Conservation (phyloP, 1,140 invertebrate species). For the Meloidogyne hapla region DNA sequence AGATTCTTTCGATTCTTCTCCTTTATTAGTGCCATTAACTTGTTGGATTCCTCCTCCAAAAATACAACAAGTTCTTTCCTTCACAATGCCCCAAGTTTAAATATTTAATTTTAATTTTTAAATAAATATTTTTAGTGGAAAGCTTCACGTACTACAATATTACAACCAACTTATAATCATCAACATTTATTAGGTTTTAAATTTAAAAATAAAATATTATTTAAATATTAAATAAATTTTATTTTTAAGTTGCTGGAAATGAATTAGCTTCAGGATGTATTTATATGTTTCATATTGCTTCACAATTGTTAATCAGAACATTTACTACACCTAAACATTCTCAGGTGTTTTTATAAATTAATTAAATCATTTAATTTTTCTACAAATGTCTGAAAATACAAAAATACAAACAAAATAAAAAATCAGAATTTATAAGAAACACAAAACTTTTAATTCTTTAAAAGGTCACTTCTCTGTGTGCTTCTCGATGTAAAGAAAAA, state of each 20-base stretch:
- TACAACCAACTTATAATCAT: constrained; percentile 61
- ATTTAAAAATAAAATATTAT: neutral
- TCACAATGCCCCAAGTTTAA: constrained; percentile 8
- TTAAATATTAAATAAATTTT: too few relatives aligned
- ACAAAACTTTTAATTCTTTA: constrained; percentile 38
- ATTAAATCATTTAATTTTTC: too few relatives aligned
- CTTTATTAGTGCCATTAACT: constrained; percentile 60
- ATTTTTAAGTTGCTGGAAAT: constrained; percentile 43
- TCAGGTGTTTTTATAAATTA: neutral
- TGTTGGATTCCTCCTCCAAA: constrained; percentile 63
- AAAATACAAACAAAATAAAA: too few relatives aligned
- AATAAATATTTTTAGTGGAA: constrained; percentile 48
- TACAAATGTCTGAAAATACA: too few relatives aligned
- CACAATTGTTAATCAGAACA: constrained; percentile 53
- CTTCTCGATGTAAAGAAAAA: constrained; percentile 47
- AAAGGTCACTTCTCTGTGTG: constrained; percentile 54
- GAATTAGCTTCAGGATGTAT: constrained; percentile 41
- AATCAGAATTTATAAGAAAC: neutral
- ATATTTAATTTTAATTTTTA: constrained; percentile 27
- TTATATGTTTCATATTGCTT: constrained; percentile 64
- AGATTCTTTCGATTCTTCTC: constrained; percentile 20
- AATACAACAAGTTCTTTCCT: constrained; percentile 54
- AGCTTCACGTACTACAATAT: constrained; percentile 40
- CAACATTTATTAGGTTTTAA: constrained; percentile 54
- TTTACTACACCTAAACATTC: constrained; percentile 41